A percentile compares a stretch with the other conserved stretches of the same genome.
Evolutionary conservation across 2,888 invertebrate genomes (phyloP).

Genomic region (Cerastis leucographa): DNA sequence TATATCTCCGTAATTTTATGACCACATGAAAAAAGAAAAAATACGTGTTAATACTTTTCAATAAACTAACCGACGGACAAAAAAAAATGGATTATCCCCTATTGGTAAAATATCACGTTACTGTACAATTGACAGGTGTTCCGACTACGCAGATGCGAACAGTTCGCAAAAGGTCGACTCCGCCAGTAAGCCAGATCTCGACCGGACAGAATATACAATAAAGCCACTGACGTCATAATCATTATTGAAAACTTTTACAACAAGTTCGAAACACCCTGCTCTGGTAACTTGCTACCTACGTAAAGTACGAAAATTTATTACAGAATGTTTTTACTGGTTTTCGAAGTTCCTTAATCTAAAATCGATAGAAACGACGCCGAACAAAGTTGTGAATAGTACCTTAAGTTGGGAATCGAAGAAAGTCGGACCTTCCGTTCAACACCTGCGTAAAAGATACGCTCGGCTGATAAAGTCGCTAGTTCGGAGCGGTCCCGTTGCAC

Average conservation of each 20-base stretch:
- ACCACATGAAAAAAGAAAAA: too few relatives aligned
- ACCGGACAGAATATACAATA: conserved; percentile 40
- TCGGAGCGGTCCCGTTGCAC: conserved; percentile 69
- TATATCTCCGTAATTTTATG: too few relatives aligned
- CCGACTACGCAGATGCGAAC: conserved; percentile 12
- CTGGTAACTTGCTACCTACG: conserved; percentile 72
- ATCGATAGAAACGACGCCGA: conserved; percentile 88
- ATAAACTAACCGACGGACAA: too few relatives aligned
- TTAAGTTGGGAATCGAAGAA: conserved; percentile 86
- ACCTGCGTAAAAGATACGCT: conserved; percentile 86
- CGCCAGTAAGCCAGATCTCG: conserved; percentile 9
- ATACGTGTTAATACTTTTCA: too few relatives aligned
- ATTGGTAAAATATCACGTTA: conserved; percentile 16
- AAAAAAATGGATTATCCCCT: too few relatives aligned
- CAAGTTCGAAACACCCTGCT: conserved; percentile 78
- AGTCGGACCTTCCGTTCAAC: conserved; percentile 85
- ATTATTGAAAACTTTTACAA: conserved; percentile 76
- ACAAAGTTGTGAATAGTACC: conserved; percentile 88
- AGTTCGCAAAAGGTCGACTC: conserved; percentile 33
- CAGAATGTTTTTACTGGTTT: conserved; percentile 87
- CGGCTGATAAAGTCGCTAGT: conserved; percentile 82
- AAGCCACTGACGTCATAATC: conserved; percentile 70
- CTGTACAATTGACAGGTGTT: conserved; percentile 19
- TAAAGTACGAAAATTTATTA: conserved; percentile 86
- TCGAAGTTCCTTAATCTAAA: conserved; percentile 89